Percentiles rank a stretch among this genome's conserved stretches.
Conservation (phyloP, 2,888 invertebrate species). For the Ypsolopha scabrella region DNA sequence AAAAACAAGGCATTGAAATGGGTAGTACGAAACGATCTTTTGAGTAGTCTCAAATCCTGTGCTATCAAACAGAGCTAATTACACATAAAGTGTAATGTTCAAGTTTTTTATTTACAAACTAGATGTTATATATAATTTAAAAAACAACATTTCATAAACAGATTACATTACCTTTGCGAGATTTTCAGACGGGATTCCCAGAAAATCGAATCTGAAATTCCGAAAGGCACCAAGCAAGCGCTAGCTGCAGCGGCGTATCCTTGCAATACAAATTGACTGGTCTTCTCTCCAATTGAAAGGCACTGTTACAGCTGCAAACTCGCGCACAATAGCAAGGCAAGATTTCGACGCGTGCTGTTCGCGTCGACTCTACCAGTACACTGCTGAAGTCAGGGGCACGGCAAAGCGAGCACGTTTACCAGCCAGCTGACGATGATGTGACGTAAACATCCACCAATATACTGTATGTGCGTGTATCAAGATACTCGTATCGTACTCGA, state of each 20-base stretch:
- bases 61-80: too few species aligned
- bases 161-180: not conserved
- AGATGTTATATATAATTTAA: too few species aligned
- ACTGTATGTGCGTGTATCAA: not conserved
- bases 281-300: not conserved
- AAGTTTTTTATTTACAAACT: too few species aligned
- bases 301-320: constrained; percentile 14
- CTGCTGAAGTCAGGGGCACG: constrained; percentile 17
- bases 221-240: constrained; percentile 2
- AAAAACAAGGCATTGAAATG: too few species aligned
- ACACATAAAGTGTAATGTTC: too few species aligned
- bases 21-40: too few species aligned
- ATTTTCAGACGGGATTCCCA: not conserved
- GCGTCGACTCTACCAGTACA: constrained; percentile 39
- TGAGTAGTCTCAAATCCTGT: too few species aligned
- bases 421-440: constrained; percentile 33
- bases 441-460: constrained; percentile 20
- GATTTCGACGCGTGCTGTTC: constrained; percentile 32
- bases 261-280: not conserved
- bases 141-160: not conserved
- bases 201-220: not conserved
- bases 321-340: constrained; percentile 25
- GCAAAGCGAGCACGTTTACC: constrained; percentile 9
- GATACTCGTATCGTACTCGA: too few species aligned
- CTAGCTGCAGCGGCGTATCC: not conserved